A percentile compares a stretch with the other conserved stretches of the same genome.
phyloP scores from a whole-genome alignment of 2,888 invertebrate species.

The Plagodis dolabraria region DNA sequence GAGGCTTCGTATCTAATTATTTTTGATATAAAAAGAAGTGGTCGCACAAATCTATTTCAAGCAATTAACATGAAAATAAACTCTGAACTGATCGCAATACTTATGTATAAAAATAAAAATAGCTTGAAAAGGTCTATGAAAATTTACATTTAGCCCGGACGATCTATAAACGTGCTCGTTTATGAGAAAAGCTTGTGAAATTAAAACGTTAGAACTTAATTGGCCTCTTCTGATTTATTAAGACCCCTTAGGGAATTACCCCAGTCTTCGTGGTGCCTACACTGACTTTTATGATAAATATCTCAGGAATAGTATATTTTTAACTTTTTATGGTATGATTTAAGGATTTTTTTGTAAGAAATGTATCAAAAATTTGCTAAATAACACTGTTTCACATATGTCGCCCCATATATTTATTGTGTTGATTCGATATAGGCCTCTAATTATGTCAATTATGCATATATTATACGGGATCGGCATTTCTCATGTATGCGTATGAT shows the following conservation, averaged over 20 bases:
- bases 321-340: not conserved
- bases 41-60: no score
- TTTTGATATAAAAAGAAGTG: no score
- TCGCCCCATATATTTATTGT: no score
- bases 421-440: no score
- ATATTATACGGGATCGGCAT: no score
- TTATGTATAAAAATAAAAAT: not conserved
- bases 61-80: not conserved
- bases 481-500: no score
- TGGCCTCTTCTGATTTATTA: slow-evolving; percentile 37
- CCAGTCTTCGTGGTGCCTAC: slow-evolving; percentile 20
- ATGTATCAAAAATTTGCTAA: no score
- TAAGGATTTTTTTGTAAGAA: no score
- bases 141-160: slow-evolving; percentile 9
- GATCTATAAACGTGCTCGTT: slow-evolving; percentile 9
- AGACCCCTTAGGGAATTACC: slow-evolving; percentile 36
- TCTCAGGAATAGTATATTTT: slow-evolving; percentile 24
- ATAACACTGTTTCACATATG: no score
- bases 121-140: not conserved
- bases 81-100: not conserved
- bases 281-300: slow-evolving; percentile 28
- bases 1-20: no score
- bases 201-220: slow-evolving; percentile 36
- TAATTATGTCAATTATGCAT: no score
- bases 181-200: slow-evolving; percentile 20